Evolutionary conservation across 1,140 invertebrate species (phyloP).

Genomic region (Zaprionus gabonicus): DNA sequence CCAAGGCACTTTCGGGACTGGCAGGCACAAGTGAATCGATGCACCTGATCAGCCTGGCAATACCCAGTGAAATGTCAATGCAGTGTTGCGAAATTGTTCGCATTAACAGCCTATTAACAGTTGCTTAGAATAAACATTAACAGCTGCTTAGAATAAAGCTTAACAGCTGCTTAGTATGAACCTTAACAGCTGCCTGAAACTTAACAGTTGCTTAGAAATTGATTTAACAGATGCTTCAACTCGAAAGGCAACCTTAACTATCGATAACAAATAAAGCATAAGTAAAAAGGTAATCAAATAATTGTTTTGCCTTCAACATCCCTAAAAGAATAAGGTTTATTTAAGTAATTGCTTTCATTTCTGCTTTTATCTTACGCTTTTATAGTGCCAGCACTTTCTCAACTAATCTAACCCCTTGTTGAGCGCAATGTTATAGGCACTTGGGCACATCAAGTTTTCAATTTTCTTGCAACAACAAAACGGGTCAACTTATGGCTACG

Average conservation of each 20-base stretch:
- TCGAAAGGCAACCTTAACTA: background rate
- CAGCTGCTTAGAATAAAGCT: no score
- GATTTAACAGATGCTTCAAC: no score
- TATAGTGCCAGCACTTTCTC: background rate
- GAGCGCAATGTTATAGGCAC: slow-evolving; percentile 25
- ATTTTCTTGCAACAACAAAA: slow-evolving; percentile 53
- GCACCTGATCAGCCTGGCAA: background rate
- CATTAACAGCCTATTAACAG: no score
- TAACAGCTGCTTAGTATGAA: no score
- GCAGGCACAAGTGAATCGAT: background rate
- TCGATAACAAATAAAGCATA: no score
- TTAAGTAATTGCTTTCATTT: background rate
- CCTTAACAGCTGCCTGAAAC: no score
- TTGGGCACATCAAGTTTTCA: slow-evolving; percentile 58
- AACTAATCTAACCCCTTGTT: slow-evolving; percentile 20
- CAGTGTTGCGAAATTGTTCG: no score
- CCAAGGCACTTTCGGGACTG: slow-evolving; percentile 7
- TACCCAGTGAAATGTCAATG: background rate
- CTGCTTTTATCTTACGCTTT: background rate
- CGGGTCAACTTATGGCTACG: slow-evolving; percentile 58
- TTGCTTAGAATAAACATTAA: no score
- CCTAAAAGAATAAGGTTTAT: no score
- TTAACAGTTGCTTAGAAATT: no score
- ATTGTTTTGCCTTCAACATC: no score
- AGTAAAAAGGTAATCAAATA: no score